Evolutionary conservation across 2,797 vertebrate genomes (phyloP).

Genomic region (Hydrophis major): DNA sequence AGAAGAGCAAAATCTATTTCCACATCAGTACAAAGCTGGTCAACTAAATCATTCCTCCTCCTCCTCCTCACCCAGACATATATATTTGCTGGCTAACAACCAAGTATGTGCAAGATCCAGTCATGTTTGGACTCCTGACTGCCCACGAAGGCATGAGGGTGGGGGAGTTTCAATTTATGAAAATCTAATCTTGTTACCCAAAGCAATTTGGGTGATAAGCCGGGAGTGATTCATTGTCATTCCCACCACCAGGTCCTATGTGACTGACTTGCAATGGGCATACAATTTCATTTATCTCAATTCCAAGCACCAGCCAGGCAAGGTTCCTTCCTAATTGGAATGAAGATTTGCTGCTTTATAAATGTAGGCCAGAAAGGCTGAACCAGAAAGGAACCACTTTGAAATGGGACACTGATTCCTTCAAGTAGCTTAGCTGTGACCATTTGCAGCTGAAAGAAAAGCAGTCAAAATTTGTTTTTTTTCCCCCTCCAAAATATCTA

Average conservation of each 20-base stretch:
- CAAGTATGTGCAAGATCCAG: constrained; percentile 25
- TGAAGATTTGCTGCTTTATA: neutral
- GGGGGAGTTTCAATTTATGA: constrained; percentile 71
- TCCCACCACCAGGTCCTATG: constrained; percentile 57
- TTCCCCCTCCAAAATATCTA: neutral
- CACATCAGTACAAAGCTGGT: neutral
- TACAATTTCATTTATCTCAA: constrained; percentile 49
- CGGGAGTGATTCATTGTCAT: constrained; percentile 60
- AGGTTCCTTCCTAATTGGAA: constrained; percentile 25
- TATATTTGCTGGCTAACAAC: constrained; percentile 39
- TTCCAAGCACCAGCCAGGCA: constrained; percentile 30
- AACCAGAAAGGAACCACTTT: constrained; percentile 37
- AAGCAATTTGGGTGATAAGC: constrained; percentile 32
- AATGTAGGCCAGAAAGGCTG: neutral
- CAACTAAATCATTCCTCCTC: neutral
- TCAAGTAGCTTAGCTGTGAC: neutral
- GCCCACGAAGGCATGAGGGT: constrained; percentile 46
- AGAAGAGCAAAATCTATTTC: neutral
- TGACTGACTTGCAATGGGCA: constrained; percentile 55
- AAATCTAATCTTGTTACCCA: constrained; percentile 79
- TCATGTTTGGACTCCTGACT: constrained; percentile 58
- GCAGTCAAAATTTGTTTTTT: neutral
- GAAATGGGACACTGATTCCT: neutral
- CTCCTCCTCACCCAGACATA: neutral
- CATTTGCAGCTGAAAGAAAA: neutral